Evolutionary conservation across 2,888 invertebrate species (phyloP).

Genomic region (Beris chalybata): DNA sequence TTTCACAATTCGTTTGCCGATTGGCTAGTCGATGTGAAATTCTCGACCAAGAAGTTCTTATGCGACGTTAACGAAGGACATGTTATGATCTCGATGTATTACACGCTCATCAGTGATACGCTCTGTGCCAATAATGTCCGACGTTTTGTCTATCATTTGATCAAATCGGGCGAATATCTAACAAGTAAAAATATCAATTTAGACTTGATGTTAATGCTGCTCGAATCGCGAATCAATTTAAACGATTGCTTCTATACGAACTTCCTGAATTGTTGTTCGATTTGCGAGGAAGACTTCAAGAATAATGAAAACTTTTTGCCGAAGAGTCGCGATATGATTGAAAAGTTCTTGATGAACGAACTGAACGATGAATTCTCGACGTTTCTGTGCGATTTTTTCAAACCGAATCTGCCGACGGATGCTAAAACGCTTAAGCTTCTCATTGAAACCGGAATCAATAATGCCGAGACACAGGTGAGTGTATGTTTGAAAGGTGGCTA

Average conservation of each 20-base stretch:
- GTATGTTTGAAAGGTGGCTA: no score
- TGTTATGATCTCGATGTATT: constrained; percentile 82
- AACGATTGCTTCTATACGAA: constrained; percentile 57
- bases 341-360: constrained; percentile 55
- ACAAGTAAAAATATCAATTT: constrained; percentile 51
- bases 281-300: constrained; percentile 55
- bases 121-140: constrained; percentile 75
- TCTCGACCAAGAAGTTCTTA: constrained; percentile 92
- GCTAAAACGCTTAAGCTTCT: constrained; percentile 71
- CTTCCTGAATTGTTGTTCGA: constrained; percentile 58
- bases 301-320: constrained; percentile 53
- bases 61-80: constrained; percentile 88
- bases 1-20: constrained; percentile 95
- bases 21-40: constrained; percentile 96
- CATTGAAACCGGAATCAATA: constrained; percentile 72
- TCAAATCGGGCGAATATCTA: constrained; percentile 67
- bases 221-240: constrained; percentile 54
- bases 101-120: constrained; percentile 70
- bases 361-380: constrained; percentile 53
- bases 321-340: constrained; percentile 53
- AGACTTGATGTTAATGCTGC: constrained; percentile 53
- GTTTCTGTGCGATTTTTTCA: constrained; percentile 59
- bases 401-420: constrained; percentile 68
- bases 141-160: constrained; percentile 71
- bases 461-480: constrained; percentile 52